A percentile compares a stretch with the other conserved stretches of the same genome.
Evolutionary conservation across 2,888 invertebrate genomes (phyloP).

Genomic region (Pyrrhosoma nymphula): DNA sequence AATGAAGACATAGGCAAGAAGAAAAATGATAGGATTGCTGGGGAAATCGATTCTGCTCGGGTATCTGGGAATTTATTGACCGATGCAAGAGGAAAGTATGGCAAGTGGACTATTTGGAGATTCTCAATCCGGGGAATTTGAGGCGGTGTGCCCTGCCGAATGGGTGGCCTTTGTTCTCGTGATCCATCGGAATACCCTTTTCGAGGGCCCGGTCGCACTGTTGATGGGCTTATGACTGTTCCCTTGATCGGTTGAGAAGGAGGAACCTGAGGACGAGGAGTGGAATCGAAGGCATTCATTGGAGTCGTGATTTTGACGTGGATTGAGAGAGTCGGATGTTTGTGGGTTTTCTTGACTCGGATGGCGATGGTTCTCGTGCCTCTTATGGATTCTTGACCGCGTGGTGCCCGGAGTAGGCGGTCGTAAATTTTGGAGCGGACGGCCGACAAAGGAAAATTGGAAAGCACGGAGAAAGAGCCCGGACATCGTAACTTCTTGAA

Average conservation of each 20-base stretch:
- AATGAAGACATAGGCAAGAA: not conserved
- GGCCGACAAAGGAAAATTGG: not conserved
- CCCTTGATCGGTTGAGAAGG: not conserved
- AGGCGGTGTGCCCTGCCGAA: not conserved
- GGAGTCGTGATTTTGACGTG: not conserved
- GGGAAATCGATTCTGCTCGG: not conserved
- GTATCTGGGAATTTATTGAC: conserved; percentile 34
- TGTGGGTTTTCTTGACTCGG: not conserved
- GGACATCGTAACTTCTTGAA: not conserved
- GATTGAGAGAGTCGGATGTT: not conserved
- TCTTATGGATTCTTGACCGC: not conserved
- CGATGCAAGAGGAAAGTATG: not conserved
- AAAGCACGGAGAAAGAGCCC: not conserved
- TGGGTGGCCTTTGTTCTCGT: not conserved
- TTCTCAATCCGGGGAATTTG: not conserved
- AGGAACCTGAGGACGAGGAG: not conserved
- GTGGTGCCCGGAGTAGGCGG: not conserved
- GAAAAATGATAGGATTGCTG: not conserved
- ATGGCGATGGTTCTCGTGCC: not conserved
- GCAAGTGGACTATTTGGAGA: not conserved
- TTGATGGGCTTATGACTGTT: not conserved
- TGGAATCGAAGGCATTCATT: not conserved
- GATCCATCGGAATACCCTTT: not conserved
- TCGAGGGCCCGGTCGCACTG: not conserved
- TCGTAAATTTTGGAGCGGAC: not conserved